A percentile compares a stretch with the other conserved stretches of the same genome.
phyloP scores from a whole-genome alignment of 2,888 invertebrate genomes.

The Digitonthophagus gazella region DNA sequence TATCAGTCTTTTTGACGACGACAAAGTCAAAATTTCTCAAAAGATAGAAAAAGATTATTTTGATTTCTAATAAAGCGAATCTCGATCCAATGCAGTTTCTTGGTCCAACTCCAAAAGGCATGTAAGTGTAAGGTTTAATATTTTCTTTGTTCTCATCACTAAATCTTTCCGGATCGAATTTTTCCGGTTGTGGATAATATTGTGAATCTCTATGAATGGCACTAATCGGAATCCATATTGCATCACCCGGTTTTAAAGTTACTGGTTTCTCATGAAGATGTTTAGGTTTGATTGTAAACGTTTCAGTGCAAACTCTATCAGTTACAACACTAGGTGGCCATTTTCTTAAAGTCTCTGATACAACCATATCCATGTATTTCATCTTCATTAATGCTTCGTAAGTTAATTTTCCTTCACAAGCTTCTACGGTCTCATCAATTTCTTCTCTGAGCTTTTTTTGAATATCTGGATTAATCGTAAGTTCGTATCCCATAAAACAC shows the following conservation, averaged over 20 bases:
- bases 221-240: slow-evolving; percentile 44
- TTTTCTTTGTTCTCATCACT: slow-evolving; percentile 46
- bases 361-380: slow-evolving; percentile 60
- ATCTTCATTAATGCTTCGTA: slow-evolving; percentile 55
- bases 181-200: slow-evolving; percentile 51
- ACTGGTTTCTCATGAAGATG: slow-evolving; percentile 30
- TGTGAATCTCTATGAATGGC: slow-evolving; percentile 50
- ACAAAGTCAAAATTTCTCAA: slow-evolving; percentile 42
- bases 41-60: slow-evolving; percentile 40
- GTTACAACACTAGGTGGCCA: slow-evolving; percentile 37
- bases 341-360: slow-evolving; percentile 48
- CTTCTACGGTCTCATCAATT: slow-evolving; percentile 43
- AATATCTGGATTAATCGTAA: slow-evolving; percentile 58
- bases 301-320: slow-evolving; percentile 37
- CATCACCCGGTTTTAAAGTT: slow-evolving; percentile 37
- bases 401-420: slow-evolving; percentile 45
- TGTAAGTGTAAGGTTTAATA: slow-evolving; percentile 52
- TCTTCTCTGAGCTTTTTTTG: slow-evolving; percentile 57
- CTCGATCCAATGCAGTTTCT: slow-evolving; percentile 55
- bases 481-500: slow-evolving; percentile 56
- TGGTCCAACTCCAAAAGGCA: slow-evolving; percentile 58
- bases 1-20: slow-evolving; percentile 39
- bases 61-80: slow-evolving; percentile 45
- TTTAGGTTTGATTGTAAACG: slow-evolving; percentile 35
- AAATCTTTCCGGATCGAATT: slow-evolving; percentile 54